Base-by-base conservation (phyloP, 2,888 invertebrate species). In the Phalera bucephala region DNA sequence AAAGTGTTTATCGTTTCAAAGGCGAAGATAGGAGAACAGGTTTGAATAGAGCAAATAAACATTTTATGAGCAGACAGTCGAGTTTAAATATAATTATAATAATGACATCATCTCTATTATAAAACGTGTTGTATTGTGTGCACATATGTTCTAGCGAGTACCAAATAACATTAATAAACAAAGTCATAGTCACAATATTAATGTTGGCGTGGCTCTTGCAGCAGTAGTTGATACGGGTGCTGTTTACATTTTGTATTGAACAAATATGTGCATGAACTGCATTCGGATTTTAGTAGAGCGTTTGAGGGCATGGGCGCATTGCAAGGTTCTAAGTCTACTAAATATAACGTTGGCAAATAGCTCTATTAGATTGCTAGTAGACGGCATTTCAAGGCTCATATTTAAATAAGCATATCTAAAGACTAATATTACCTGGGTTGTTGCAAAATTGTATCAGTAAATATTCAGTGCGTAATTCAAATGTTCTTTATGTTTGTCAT, bases 21-120 rank as follows among this genome's bases (percentile, higher is more conserved):
- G 35, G 39, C 33, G 43, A 52, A 54, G 51, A 52, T 48, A 48
- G 45, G 46, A 53, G 57, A 72, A 73, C 76, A 45, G 62, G 70
- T 80, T 72, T 59, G 34, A 51, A 48, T 45, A 45, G 53, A 47
- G 52, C 59, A 52, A 53, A 51, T 67, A 70, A 66, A 59, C 66
- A 59, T 32, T 14, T 45, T 35, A 29, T 27, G 31, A 28, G 28
- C 2, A 9, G 45, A 47, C 31, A 50, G 34, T 44, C 37, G 33
- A 37, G 20, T 44, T 48, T 46, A 49, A 60, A 41, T 52, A 53
- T 50, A 54, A 56, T 56, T 51, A 36, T 58, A 55, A 38, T 48
- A 59, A 62, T 78, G 76, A 74, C 70, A 76, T 78, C 77, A 76
- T 58, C 63, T 26, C 45, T 42, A 45, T 48, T 55, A 52, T 50